Conservation (phyloP, 2,888 invertebrate genomes). For the Branchipolynoe longqiensis region DNA sequence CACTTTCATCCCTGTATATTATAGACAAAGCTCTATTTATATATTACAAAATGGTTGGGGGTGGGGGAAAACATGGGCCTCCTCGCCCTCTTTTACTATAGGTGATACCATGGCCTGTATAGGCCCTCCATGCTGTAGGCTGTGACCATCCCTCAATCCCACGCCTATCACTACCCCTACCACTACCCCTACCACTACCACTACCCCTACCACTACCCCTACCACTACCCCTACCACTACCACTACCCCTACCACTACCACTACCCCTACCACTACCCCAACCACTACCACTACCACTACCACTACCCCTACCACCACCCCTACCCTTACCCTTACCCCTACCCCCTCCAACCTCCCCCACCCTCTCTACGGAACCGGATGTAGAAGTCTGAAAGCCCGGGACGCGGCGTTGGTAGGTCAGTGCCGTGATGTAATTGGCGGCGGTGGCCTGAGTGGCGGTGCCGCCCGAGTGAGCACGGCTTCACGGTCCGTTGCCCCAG, state of each 20-base stretch:
- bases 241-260: background rate
- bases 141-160: background rate
- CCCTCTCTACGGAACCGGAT: background rate
- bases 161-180: background rate
- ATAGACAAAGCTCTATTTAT: too few relatives aligned
- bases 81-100: too few relatives aligned
- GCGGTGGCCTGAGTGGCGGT: constrained; percentile 5
- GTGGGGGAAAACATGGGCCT: too few relatives aligned
- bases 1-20: too few relatives aligned
- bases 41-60: too few relatives aligned
- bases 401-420: background rate
- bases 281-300: background rate
- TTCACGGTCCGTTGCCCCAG: background rate
- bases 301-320: background rate
- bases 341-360: background rate
- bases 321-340: background rate
- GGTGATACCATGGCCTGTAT: too few relatives aligned
- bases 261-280: background rate
- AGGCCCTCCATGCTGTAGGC: too few relatives aligned
- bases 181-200: background rate
- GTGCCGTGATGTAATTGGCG: constrained; percentile 21
- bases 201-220: background rate
- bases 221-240: background rate
- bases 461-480: constrained; percentile 15
- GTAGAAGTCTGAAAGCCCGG: background rate